A percentile compares a stretch with the other conserved stretches of the same genome.
Conservation (phyloP, 1,140 invertebrate genomes). For the Mactra quadrangularis region DNA sequence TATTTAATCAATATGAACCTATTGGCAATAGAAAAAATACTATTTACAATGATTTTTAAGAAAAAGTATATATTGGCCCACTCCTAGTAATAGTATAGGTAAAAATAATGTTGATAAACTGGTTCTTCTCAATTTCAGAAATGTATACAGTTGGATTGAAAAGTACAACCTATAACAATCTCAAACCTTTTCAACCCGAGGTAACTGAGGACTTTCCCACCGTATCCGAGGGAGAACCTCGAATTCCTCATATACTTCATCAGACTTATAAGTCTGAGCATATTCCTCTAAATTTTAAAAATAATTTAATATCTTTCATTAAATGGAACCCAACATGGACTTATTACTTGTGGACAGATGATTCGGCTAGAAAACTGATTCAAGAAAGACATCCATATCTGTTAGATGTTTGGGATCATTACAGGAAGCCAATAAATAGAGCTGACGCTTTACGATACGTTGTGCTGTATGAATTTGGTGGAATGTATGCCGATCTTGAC, state of each 20-base stretch:
- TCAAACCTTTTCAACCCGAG: too few relatives aligned
- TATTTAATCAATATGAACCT: too few relatives aligned
- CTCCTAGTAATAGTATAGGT: too few relatives aligned
- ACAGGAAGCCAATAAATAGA: conserved; percentile 67
- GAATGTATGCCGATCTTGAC: conserved; percentile 77
- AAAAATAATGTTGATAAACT: too few relatives aligned
- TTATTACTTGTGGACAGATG: conserved; percentile 79
- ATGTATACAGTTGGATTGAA: too few relatives aligned
- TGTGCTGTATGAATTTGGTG: conserved; percentile 75
- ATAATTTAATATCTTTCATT: conserved; percentile 68
- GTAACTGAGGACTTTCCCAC: conserved; percentile 16
- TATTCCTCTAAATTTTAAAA: conserved; percentile 67
- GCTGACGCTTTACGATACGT: conserved; percentile 77
- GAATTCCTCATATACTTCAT: conserved; percentile 77
- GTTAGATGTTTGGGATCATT: conserved; percentile 68
- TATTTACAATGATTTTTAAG: too few relatives aligned
- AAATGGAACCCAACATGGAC: conserved; percentile 72
- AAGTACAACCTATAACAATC: too few relatives aligned
- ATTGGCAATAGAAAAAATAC: too few relatives aligned
- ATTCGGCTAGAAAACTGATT: conserved; percentile 67
- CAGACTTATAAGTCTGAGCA: conserved; percentile 72
- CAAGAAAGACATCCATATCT: conserved; percentile 66
- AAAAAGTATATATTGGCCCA: too few relatives aligned
- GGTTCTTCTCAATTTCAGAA: too few relatives aligned
- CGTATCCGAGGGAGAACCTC: background rate